Conservation (phyloP, 2,888 invertebrate genomes). For the Shargacucullia verbasci region DNA sequence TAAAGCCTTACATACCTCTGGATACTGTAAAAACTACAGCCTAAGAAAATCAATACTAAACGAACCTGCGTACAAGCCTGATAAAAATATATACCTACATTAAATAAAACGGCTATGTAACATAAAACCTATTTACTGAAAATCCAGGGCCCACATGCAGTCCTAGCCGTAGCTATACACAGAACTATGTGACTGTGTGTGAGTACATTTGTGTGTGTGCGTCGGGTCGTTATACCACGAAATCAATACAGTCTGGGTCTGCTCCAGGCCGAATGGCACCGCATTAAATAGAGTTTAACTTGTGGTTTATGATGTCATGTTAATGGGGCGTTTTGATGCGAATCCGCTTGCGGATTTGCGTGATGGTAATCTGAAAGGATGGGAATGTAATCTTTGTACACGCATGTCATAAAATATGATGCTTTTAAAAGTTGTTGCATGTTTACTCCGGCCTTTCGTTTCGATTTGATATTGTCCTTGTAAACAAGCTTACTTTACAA, state of each 20-base stretch:
- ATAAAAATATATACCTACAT: conserved; percentile 35
- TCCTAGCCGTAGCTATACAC: conserved; percentile 11
- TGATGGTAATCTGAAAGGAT: conserved; percentile 26
- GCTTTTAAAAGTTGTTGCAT: conserved; percentile 3
- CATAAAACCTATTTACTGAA: conserved; percentile 42
- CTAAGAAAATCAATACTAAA: conserved; percentile 34
- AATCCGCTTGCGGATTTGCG: conserved; percentile 19
- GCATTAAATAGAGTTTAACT: conserved; percentile 27
- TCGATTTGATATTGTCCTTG: too few relatives aligned
- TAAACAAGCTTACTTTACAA: too few relatives aligned
- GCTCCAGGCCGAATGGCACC: conserved; percentile 47
- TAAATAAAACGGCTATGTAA: conserved; percentile 4
- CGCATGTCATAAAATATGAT: conserved; percentile 18
- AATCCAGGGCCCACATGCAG: conserved; percentile 42
- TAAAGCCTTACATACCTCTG: too few relatives aligned
- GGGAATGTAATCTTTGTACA: conserved; percentile 13
- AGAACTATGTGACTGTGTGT: conserved; percentile 4
- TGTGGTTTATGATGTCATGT: conserved; percentile 3
- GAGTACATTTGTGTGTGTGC: conserved; percentile 18
- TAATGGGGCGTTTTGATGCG: conserved; percentile 16
- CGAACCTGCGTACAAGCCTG: conserved; percentile 31
- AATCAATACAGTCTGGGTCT: conserved; percentile 68
- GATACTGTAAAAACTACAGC: too few relatives aligned
- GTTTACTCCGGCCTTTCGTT: background rate
- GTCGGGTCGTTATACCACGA: conserved; percentile 53